Evolutionary conservation across 1,140 invertebrate species (phyloP), one percentile per base, ranked within the genome.

Genomic region (Drosophila nigromelanica): DNA sequence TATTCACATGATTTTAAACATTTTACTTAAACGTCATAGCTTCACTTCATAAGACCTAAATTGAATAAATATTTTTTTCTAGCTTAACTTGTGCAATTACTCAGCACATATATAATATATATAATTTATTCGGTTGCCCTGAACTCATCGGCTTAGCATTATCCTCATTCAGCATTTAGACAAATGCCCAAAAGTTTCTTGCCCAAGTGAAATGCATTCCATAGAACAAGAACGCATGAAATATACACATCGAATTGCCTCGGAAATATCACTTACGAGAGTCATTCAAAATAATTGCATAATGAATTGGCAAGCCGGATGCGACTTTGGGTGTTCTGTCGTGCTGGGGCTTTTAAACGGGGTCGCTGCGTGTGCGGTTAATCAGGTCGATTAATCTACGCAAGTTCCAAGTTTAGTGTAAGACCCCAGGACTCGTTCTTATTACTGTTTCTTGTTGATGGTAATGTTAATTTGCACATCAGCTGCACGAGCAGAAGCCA

Each of bases 271-370:
- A 89, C 80, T 89, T 80, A 89, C 63, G 63, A 85, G 63, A 89
- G 85, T 89, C 85, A 89, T 89, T 89, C 85, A 55, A 89, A 89
- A 89, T 89, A 89, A 89, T 89, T 89, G 85, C 85, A 85, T 81
- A 82, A 82, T 78, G 82, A 87, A 87, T 87, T 58, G 71, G 82
- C 82, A 81, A 63, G 64, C 42, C 66, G 48, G 66, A 77, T 56
- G 48, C 39, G 52, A 21, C 14, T n/a, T 37, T 37, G n/a, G 18
- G 27, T 47, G 27, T 24, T 40, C 8, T n/a, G 37, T 45, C 14
- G 37, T 56, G 14, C n/a, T 55, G 30, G 27, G 14, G 39, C 24
- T 30, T 24, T 43, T 18, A 30, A 10, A 21, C 6, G 12, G 14
- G 54, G 10, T 24, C 59, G 89, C 8, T 35, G 33, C 33, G 85